Evolutionary conservation across 2,888 invertebrate genomes (phyloP).

Genomic region (Macrosiphum euphorbiae): DNA sequence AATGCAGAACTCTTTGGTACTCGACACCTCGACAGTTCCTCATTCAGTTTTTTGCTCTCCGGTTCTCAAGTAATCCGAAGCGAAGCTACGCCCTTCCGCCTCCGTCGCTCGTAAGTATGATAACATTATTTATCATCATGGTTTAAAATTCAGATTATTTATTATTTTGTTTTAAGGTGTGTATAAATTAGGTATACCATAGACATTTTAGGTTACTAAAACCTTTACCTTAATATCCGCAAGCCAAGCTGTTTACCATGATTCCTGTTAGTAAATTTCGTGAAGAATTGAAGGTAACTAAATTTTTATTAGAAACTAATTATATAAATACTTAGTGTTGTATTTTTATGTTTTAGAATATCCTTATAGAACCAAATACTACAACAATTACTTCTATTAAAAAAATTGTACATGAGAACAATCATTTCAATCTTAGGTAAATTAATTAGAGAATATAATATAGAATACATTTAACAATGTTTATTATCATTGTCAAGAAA

Average conservation of each 20-base stretch:
- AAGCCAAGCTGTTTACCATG: background rate
- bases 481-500: background rate
- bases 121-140: no score
- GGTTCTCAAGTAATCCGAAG: no score
- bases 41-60: no score
- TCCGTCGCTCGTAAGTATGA: no score
- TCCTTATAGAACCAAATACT: conserved; percentile 45
- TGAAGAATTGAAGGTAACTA: conserved; percentile 54
- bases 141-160: background rate
- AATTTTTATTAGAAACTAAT: background rate
- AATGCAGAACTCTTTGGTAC: no score
- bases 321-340: background rate
- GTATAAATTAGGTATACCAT: background rate
- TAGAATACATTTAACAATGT: background rate
- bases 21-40: no score
- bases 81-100: no score
- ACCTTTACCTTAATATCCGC: background rate
- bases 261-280: conserved; percentile 45
- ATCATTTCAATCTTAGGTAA: conserved; percentile 58
- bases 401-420: conserved; percentile 45
- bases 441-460: background rate
- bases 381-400: conserved; percentile 46
- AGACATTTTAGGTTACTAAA: background rate
- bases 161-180: background rate
- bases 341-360: conserved; percentile 47